Conservation (phyloP, 2,888 invertebrate species). For the Seladonia tumulorum region DNA sequence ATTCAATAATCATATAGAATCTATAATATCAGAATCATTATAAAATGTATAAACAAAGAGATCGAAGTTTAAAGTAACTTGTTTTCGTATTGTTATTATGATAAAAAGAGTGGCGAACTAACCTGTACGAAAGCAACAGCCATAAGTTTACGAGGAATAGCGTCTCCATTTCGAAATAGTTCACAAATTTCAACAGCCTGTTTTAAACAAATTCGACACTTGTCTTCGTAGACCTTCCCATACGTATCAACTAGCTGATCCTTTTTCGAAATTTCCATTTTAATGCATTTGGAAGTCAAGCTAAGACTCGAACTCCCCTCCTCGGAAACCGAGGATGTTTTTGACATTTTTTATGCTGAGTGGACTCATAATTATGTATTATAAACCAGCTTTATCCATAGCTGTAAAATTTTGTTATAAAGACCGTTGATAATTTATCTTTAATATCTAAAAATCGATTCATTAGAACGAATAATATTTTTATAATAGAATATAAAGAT, state of each 20-base stretch:
- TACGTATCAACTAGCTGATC: conserved; percentile 48
- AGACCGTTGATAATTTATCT: not conserved
- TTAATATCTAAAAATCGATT: not conserved
- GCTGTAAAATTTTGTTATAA: not conserved
- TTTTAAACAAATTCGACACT: conserved; percentile 77
- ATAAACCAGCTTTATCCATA: not conserved
- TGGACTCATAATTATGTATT: conserved; percentile 11
- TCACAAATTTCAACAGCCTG: conserved; percentile 72
- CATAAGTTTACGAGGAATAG: conserved; percentile 77
- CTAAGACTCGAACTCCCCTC: conserved; percentile 37
- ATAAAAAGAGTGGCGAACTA: conserved; percentile 61
- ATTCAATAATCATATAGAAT: not conserved
- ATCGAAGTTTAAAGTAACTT: not conserved
- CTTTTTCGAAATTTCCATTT: conserved; percentile 73
- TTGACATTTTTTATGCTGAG: conserved; percentile 41
- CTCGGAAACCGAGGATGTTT: conserved; percentile 35
- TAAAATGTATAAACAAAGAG: not conserved
- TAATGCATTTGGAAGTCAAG: conserved; percentile 49
- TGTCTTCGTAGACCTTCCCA: conserved; percentile 59
- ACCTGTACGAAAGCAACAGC: conserved; percentile 80
- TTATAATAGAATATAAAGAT: not conserved
- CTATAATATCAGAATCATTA: conserved; percentile 6
- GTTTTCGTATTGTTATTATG: conserved; percentile 17
- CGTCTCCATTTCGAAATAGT: conserved; percentile 72
- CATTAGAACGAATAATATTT: not conserved